Conservation (phyloP, 2,113 vertebrate species). For the Mustela lutreola region DNA sequence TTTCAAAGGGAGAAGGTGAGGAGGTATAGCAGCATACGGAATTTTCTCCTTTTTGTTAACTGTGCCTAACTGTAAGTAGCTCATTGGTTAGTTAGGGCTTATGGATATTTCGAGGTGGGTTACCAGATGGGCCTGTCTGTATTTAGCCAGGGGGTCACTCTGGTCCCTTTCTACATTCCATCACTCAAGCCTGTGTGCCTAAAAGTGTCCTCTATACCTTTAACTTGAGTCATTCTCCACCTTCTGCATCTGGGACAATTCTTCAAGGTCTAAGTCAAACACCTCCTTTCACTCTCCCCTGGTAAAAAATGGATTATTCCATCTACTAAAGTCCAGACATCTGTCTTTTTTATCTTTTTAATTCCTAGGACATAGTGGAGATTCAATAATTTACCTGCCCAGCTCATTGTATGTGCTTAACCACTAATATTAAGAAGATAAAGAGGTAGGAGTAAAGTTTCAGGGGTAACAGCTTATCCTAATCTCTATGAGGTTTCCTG, state of each 20-base stretch:
- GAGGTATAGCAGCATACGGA: not conserved
- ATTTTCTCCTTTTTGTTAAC: not conserved
- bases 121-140: not conserved
- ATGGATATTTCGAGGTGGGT: not conserved
- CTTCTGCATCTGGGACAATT: not conserved
- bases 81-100: not conserved
- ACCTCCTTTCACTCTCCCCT: not conserved
- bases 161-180: not conserved
- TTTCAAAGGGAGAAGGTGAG: not conserved
- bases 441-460: not conserved
- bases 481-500: not conserved
- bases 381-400: not conserved
- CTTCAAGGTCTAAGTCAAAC: not conserved
- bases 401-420: not conserved
- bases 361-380: not conserved
- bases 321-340: not conserved
- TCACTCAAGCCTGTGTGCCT: not conserved
- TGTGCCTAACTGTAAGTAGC: not conserved
- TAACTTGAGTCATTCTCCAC: not conserved
- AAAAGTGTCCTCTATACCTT: not conserved
- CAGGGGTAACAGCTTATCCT: not conserved
- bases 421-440: not conserved
- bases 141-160: not conserved
- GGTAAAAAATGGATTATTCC: not conserved
- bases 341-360: conserved; percentile 23